phyloP scores from a whole-genome alignment of 2,888 invertebrate genomes.

The Rhagophthalmus giganteus region DNA sequence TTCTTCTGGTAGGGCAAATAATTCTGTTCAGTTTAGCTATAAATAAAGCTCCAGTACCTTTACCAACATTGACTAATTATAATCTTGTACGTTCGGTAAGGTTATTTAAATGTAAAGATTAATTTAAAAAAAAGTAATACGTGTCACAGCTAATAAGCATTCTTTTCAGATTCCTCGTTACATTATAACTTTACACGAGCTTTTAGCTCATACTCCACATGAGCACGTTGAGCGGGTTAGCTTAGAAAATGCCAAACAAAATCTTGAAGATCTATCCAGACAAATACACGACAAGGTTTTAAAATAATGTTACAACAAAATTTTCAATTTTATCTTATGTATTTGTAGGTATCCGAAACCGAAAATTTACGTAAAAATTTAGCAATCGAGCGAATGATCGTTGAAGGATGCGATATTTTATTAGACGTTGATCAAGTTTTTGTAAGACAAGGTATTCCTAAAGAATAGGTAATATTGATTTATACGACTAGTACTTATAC shows the following conservation, averaged over 20 bases:
- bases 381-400: constrained; percentile 90
- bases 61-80: no score
- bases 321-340: constrained; percentile 6
- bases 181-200: constrained; percentile 87
- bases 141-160: no score
- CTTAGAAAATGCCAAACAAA: constrained; percentile 83
- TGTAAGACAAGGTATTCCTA: constrained; percentile 88
- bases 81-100: no score
- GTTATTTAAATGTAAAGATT: no score
- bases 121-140: no score
- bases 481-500: no score
- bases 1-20: no score
- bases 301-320: background rate
- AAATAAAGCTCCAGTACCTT: no score
- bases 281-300: constrained; percentile 87
- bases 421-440: constrained; percentile 92
- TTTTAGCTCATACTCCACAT: constrained; percentile 89
- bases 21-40: no score
- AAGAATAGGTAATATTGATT: constrained; percentile 19
- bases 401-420: constrained; percentile 90
- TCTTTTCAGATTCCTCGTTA: constrained; percentile 79
- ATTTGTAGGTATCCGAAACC: constrained; percentile 82
- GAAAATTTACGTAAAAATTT: constrained; percentile 89
- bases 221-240: constrained; percentile 91
- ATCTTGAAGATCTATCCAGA: constrained; percentile 81